Evolutionary conservation across 37 sponge, comb jelly and placozoan species (phyloP), one percentile per base, ranked within the genome.

Genomic region (Eunapius fragilis): DNA sequence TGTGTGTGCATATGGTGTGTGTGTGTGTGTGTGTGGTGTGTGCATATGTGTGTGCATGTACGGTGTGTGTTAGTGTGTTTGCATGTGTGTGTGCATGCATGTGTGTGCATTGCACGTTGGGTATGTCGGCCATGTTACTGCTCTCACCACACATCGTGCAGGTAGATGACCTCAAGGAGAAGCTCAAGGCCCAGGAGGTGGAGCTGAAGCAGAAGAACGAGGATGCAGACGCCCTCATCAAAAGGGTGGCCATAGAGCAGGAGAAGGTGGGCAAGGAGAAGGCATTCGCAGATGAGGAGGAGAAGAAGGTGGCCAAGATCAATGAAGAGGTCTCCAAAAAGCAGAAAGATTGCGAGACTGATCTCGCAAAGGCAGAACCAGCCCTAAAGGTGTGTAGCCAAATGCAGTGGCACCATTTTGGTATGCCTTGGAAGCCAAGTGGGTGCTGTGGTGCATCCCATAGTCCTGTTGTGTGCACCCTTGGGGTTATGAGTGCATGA

Each of bases 161-260:
- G 68, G 98, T 98, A 31, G 99, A 98, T 67, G 99, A 98, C 34
- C 86, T 98, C 68, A 98, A 98, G 88, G 99, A 95, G 70, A 98
- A 98, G 72, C 86, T 98, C 25, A 93, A 91, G 22, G 94, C 99
- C 10, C 99, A 98, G 79, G 99, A 98, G 82, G 88, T 98, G 32
- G 99, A 98, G 83, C 81, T 98, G 37, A 98, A 96, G 34, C 99
- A 98, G 91, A 98, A 98, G 89, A 98, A 98, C 38, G 99, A 98
- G 38, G 99, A 98, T 91, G 99, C 99, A 77, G 99, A 98, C 87
- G 88, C 88, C 25, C 92, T 98, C 10, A 98, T 98, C 58, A 85
- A 98, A 80, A 91, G 81, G 79, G 99, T 85, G 28, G 35, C 24
- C 25, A 86, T 96, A 24, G 99, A 98, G 85, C 94, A 94, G 36